Evolutionary conservation across 2,113 vertebrate species (phyloP), one percentile per base, ranked within the genome.

Genomic region (Gopherus flavomarginatus): DNA sequence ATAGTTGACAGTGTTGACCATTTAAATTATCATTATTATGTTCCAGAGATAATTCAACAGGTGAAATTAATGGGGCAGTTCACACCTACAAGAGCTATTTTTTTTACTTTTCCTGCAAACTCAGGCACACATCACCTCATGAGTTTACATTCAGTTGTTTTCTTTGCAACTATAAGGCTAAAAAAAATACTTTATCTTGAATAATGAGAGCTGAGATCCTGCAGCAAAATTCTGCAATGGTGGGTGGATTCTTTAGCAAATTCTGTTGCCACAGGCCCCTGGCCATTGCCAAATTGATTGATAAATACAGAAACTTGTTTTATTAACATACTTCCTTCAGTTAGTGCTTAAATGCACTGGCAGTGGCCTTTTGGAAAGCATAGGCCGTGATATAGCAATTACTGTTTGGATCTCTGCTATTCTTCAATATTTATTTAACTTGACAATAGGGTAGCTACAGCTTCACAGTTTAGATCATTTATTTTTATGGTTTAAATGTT

Each of bases 231-330:
- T 95, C 92, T 95, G 77, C 81, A 95, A 81, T 82, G 96, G 89
- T 94, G 97, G 65, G 90, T 93, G 90, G 93, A 94, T 95, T 93
- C 88, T 92, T 79, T 97, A 92, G 90, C 88, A 91, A 93, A 93
- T 95, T 95, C 86, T 92, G 90, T 96, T 93, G 88, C 84, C 81
- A 92, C 59, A 84, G 77, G 54, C 59, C 57, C 29, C 54, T 90
- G 87, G 89, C 81, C 89, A 65, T 89, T 95, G 88, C 80, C 86
- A 87, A 96, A 96, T 92, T 87, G 72, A 90, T 83, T 91, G 81
- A 94, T 89, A 92, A 95, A 90, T 53, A 93, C 69, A 94, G 84
- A 91, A 94, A 90, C 79, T 94, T 94, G 54, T 81, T 95, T 95
- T 87, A 87, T 69, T 87, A 2, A 95, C 86, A 47, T 85, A 81